These are phyloP conservation scores for Hydrozoanthus tunicans DNA, from an alignment of 64 coral and sea anemone genomes.

Conservation along the genomic window DNA sequence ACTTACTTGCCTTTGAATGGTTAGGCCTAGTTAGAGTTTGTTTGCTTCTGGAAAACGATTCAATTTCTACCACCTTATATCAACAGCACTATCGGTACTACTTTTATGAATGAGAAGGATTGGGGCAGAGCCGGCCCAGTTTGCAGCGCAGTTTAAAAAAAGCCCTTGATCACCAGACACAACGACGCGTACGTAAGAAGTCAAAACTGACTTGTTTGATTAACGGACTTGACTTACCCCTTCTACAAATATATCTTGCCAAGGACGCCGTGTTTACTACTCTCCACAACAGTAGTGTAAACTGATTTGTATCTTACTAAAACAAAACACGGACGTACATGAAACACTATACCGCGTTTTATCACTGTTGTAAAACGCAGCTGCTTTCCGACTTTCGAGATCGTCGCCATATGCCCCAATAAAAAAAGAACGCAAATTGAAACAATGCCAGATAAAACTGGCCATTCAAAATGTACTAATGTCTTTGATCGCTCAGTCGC, in stretches of 20 bases:
- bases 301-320: neutral
- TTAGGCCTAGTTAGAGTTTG: neutral
- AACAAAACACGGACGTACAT: too few relatives aligned
- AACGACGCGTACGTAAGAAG: neutral
- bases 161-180: neutral
- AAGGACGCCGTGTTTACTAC: conserved; percentile 14
- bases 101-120: neutral
- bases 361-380: too few relatives aligned
- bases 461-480: too few relatives aligned
- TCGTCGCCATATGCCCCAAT: too few relatives aligned
- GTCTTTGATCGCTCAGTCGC: too few relatives aligned
- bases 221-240: neutral
- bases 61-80: neutral
- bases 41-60: neutral
- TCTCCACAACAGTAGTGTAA: neutral
- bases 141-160: neutral
- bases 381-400: too few relatives aligned
- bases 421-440: too few relatives aligned
- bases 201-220: neutral
- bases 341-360: too few relatives aligned
- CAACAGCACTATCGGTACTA: neutral
- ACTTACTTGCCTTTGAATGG: too few relatives aligned
- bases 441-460: too few relatives aligned
- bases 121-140: neutral
- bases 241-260: neutral